Conservation (phyloP, 1,140 invertebrate species). For the Trinorchestia longiramus region DNA sequence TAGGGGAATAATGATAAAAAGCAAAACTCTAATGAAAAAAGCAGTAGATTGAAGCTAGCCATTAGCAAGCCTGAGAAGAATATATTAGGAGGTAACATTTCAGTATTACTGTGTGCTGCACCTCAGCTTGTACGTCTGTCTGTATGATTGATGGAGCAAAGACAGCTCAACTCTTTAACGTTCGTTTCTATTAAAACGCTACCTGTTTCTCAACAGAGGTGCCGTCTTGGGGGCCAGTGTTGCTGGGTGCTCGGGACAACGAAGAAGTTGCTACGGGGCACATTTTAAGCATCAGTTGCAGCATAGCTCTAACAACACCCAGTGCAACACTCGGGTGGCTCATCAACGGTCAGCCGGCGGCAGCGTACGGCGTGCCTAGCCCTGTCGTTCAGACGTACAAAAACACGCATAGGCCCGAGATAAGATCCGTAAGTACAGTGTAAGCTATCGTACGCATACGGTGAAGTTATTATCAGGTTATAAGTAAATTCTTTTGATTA, state of each 20-base stretch:
- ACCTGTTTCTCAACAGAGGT: slow-evolving; percentile 50
- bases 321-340: neutral
- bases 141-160: too few species aligned
- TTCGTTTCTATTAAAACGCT: too few species aligned
- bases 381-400: slow-evolving; percentile 40
- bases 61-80: too few species aligned
- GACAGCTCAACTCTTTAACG: too few species aligned
- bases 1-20: too few species aligned
- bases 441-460: neutral
- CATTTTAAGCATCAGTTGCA: slow-evolving; percentile 8
- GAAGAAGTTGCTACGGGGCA: slow-evolving; percentile 4
- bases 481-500: neutral
- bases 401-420: neutral
- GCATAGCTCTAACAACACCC: neutral
- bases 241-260: slow-evolving; percentile 14
- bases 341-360: slow-evolving; percentile 25
- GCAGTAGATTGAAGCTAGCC: too few species aligned
- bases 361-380: neutral
- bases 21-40: too few species aligned
- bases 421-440: slow-evolving; percentile 26
- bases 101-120: too few species aligned
- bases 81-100: too few species aligned
- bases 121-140: too few species aligned
- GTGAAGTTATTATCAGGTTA: neutral
- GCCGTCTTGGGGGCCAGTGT: slow-evolving; percentile 57